These are phyloP conservation scores for Lutjanus erythropterus DNA, from an alignment of 2,113 vertebrate species.

Conservation along the genomic window DNA sequence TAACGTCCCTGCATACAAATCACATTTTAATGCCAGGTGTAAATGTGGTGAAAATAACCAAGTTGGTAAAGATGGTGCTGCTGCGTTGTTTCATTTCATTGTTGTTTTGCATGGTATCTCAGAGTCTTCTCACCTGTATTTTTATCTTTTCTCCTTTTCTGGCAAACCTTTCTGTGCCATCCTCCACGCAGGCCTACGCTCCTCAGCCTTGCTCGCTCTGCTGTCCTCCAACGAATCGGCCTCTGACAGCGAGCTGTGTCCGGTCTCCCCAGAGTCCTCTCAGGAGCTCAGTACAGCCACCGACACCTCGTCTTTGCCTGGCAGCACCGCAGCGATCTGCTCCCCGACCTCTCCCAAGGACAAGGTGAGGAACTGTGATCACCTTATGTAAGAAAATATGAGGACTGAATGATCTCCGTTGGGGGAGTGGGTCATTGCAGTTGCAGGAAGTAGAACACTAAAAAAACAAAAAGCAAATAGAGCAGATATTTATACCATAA, in stretches of 20 bases:
- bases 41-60: too few species aligned
- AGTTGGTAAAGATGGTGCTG: too few species aligned
- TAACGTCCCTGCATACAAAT: too few species aligned
- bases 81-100: too few species aligned
- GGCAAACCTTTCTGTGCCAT: not conserved
- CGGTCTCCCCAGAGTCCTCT: slow-evolving; percentile 70
- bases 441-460: not conserved
- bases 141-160: not conserved
- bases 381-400: not conserved
- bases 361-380: slow-evolving; percentile 65
- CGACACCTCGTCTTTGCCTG: slow-evolving; percentile 81
- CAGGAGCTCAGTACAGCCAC: slow-evolving; percentile 82
- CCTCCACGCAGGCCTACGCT: slow-evolving; percentile 88
- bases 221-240: slow-evolving; percentile 88
- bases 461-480: not conserved
- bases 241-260: slow-evolving; percentile 78
- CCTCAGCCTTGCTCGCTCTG: slow-evolving; percentile 90
- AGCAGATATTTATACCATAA: not conserved
- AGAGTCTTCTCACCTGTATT: not conserved
- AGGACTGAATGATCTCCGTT: not conserved
- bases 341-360: slow-evolving; percentile 80
- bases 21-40: too few species aligned
- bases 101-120: too few species aligned
- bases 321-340: slow-evolving; percentile 83
- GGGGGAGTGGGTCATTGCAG: not conserved